These are phyloP conservation scores for Dryocosmus kuriphilus DNA, from an alignment of 2,888 invertebrate species.

Conservation along the genomic window DNA sequence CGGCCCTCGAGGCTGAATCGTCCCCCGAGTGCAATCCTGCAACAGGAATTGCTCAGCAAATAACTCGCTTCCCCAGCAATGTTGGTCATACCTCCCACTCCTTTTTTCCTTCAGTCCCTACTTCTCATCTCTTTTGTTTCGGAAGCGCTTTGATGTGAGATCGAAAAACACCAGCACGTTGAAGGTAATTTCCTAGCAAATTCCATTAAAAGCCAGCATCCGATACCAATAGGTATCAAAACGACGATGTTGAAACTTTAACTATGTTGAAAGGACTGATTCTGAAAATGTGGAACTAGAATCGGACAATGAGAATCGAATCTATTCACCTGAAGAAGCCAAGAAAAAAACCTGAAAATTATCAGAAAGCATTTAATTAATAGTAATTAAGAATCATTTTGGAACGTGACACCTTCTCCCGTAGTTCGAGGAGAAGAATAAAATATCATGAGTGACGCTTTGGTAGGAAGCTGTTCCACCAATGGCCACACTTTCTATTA, in stretches of 20 bases:
- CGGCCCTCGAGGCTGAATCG: constrained; percentile 46
- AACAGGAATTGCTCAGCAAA: constrained; percentile 65
- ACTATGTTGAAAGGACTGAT: neutral
- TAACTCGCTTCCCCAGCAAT: constrained; percentile 56
- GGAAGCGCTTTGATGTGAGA: constrained; percentile 37
- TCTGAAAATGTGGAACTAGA: neutral
- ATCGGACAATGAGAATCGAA: neutral
- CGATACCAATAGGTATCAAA: constrained; percentile 8
- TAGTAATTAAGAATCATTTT: no score
- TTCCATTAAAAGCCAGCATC: constrained; percentile 41
- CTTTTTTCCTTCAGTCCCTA: constrained; percentile 45
- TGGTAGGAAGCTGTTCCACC: no score
- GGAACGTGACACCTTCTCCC: no score
- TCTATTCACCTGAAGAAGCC: no score
- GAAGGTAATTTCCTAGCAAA: constrained; percentile 46
- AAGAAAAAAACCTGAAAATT: no score
- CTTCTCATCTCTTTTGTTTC: constrained; percentile 44
- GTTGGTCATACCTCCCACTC: constrained; percentile 48
- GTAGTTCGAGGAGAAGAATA: no score
- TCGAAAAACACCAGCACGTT: constrained; percentile 41
- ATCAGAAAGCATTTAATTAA: no score
- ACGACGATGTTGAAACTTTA: neutral
- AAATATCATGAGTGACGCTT: no score
- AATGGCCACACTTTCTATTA: no score
- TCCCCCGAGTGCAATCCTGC: constrained; percentile 60